Base-by-base conservation (phyloP, 2,113 vertebrate genomes). In the Caracal caracal region DNA sequence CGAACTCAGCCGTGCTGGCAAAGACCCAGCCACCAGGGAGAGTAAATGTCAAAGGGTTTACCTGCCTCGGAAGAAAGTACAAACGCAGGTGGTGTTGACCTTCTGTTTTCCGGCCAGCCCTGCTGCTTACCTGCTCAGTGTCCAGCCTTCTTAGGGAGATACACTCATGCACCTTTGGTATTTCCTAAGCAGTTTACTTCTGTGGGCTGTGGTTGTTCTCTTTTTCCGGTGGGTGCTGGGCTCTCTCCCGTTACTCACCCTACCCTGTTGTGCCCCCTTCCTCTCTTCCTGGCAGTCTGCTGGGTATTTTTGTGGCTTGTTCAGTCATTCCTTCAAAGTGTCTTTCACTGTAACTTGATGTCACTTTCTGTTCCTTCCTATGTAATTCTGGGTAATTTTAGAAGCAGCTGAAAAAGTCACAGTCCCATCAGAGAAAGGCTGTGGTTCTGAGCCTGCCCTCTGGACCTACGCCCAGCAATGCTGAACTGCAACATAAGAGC, bases 301-400 rank as follows among this genome's bases (percentile, higher is more conserved):
- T 3, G 5, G 22, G 26, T 33, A 40, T 66, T 40, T 83, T n/a
- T 90, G 80, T 93, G 93, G 80, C 95, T 96, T 88, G 33, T 82
- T 80, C n/a, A 37, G 76, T 56, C n/a, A 37, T 82, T 75, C 68
- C 75, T 79, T 95, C 63, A 63, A 37, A 89, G 28, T 33, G 28
- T 66, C 51, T 87, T 89, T 84, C 81, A n/a, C 26, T 26, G 4
- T 61, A 63, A 84, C 49, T 85, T 19, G 20, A 93, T 13, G 15
- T 97, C 95, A 94, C 51, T 79, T 82, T 96, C 71, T 88, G 56
- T 61, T 81, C 73, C 51, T 82, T 89, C 49, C 70, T 94, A 26
- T 76, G 49, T 76, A 83, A 87, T 93, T 96, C 94, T 89, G 81
- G 40, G 40, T 95, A 88, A 95, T 82, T 91, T 95, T 88, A 94